A percentile compares a stretch with the other conserved stretches of the same genome.
Evolutionary conservation across 2,113 vertebrate species (phyloP).

Genomic region (Tenebrosternarchus preto): DNA sequence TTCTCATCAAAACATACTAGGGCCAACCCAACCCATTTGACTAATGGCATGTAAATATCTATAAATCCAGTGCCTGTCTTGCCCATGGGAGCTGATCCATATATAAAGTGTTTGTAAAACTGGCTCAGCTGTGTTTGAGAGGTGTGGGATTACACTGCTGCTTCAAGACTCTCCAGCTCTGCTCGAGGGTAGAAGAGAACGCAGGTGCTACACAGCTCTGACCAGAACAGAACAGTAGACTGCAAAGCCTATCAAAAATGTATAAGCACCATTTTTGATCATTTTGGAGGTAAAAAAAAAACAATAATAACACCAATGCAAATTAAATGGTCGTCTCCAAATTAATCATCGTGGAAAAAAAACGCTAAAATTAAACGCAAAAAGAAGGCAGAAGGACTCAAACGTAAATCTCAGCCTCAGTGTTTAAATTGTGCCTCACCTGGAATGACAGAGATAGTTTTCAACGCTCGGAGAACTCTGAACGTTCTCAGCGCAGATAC

Average conservation of each 20-base stretch:
- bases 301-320: constrained; percentile 15
- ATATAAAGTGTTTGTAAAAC: neutral
- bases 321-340: constrained; percentile 72
- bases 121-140: neutral
- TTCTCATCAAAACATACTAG: neutral
- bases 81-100: neutral
- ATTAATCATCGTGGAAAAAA: constrained; percentile 66
- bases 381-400: no score
- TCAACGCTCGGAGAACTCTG: constrained; percentile 96
- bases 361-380: neutral
- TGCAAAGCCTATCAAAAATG: constrained; percentile 90
- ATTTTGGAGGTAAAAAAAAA: constrained; percentile 75
- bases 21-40: neutral
- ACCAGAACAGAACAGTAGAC: constrained; percentile 72
- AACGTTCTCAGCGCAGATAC: constrained; percentile 95
- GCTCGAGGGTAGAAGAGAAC: constrained; percentile 63
- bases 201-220: constrained; percentile 58
- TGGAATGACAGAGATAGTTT: constrained; percentile 96
- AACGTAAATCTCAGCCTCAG: constrained; percentile 64
- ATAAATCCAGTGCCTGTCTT: neutral
- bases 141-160: neutral
- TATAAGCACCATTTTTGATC: constrained; percentile 78
- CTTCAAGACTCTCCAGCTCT: constrained; percentile 32
- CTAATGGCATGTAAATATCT: neutral
- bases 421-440: constrained; percentile 80